Evolutionary conservation across 92 coral and sea anemone genomes (phyloP).

Genomic region (Chrysogorgia sp.): DNA sequence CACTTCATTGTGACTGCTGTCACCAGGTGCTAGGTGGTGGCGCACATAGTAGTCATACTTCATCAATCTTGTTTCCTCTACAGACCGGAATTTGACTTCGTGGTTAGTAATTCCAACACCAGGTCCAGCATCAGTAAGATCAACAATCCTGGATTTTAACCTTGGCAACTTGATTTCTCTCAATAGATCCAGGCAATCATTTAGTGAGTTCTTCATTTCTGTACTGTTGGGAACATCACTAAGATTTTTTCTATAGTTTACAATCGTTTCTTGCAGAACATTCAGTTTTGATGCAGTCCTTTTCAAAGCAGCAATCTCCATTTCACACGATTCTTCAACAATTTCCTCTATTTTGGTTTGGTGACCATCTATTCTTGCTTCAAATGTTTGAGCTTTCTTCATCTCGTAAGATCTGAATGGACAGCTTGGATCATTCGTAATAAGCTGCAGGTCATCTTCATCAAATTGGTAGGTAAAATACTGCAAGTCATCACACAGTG

Average conservation of each 20-base stretch:
- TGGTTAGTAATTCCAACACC: conserved; percentile 64
- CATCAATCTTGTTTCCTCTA: conserved; percentile 24
- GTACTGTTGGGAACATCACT: conserved; percentile 23
- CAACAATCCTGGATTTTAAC: conserved; percentile 56
- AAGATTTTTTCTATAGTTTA: conserved; percentile 18
- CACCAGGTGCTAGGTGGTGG: too few species aligned
- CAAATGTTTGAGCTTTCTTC: conserved; percentile 44
- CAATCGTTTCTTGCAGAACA: conserved; percentile 31
- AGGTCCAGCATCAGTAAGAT: conserved; percentile 74
- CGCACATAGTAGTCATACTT: too few species aligned
- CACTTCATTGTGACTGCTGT: too few species aligned
- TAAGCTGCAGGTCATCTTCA: conserved; percentile 44
- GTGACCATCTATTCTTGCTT: conserved; percentile 31
- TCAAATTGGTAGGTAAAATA: conserved; percentile 40
- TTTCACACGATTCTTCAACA: conserved; percentile 37
- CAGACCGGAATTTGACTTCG: conserved; percentile 56
- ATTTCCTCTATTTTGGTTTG: conserved; percentile 38
- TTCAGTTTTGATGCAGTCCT: conserved; percentile 32
- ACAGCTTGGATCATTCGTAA: conserved; percentile 39
- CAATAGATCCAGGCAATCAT: conserved; percentile 41
- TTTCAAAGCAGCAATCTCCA: conserved; percentile 39
- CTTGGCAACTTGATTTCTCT: conserved; percentile 38
- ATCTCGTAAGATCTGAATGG: conserved; percentile 28
- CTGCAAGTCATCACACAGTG: conserved; percentile 23
- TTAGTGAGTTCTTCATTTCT: conserved; percentile 15